Evolutionary conservation across 1,140 invertebrate species (phyloP), one percentile per base, ranked within the genome.

Genomic region (Berghia stephanieae): DNA sequence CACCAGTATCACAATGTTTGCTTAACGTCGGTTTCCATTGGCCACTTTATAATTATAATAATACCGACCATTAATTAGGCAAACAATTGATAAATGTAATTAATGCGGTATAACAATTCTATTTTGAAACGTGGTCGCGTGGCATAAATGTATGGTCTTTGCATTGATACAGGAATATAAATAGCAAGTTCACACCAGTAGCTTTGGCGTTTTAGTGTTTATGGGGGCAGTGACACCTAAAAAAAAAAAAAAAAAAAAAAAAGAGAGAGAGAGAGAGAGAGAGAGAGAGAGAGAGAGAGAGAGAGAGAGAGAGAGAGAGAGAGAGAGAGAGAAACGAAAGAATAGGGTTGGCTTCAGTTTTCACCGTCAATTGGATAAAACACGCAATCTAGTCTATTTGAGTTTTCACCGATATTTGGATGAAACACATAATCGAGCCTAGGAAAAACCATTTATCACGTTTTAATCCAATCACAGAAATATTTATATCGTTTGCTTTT

Each of bases 291-390:
- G 10, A 52, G 46, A 49, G 44, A 52, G 24, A 13, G 24, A 49
- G 44, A 3, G 44, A 72, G 44, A 49, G 44, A 13, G 44, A 49
- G 44, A 72, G 31, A 16, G n/a, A 52, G 69, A 72, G 38, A 44
- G 44, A 49, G 43, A 72, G 38, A 52, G 31, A 40, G 44, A 72
- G 44, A 72, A 16, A 40, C 8, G 31, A 27, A 72, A 21, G 60
- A 63, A 63, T n/a, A n/a, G n/a, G n/a, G n/a, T n/a, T n/a, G n/a
- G n/a, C n/a, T n/a, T n/a, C n/a, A n/a, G n/a, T n/a, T n/a, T n/a
- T n/a, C n/a, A n/a, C n/a, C n/a, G n/a, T n/a, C n/a, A n/a, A n/a
- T n/a, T n/a, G n/a, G n/a, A n/a, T n/a, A n/a, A n/a, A n/a, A n/a
- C n/a, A n/a, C n/a, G n/a, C n/a, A n/a, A n/a, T n/a, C n/a, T n/a